Conservation (phyloP, 2,888 invertebrate genomes). For the Brassicogethes aeneus region DNA sequence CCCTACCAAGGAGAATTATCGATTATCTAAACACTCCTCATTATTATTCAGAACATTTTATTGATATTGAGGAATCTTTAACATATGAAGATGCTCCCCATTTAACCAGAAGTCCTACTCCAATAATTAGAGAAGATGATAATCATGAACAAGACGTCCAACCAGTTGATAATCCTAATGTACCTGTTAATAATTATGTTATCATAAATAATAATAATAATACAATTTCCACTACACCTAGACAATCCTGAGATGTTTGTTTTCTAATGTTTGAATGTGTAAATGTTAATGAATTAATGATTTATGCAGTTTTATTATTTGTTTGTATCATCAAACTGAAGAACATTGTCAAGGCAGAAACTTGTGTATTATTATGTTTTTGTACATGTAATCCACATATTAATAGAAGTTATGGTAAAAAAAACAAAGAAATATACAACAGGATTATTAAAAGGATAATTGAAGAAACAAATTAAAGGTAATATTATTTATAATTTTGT, state of each 20-base stretch:
- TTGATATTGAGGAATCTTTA: conserved; percentile 45
- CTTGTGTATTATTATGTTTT: no score
- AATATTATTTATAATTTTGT: no score
- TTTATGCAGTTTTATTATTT: no score
- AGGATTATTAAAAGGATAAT: no score
- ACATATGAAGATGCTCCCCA: conserved; percentile 26
- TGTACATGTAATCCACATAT: no score
- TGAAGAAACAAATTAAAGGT: no score
- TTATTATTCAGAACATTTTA: conserved; percentile 76
- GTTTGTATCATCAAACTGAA: no score
- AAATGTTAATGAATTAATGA: no score
- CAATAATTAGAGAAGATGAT: conserved; percentile 10
- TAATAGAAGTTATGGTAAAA: no score
- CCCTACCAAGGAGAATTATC: conserved; percentile 76
- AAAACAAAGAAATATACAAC: no score
- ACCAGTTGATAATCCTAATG: conserved; percentile 15
- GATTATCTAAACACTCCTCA: conserved; percentile 86
- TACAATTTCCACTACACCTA: conserved; percentile 14
- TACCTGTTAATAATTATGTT: conserved; percentile 30
- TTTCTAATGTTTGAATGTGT: no score
- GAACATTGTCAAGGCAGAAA: no score
- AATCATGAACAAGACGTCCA: conserved; percentile 18
- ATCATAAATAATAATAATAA: conserved; percentile 25
- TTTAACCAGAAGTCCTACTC: conserved; percentile 10
- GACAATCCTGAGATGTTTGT: conserved; percentile 26